These are phyloP conservation scores for Axis porcinus DNA, from an alignment of 2,113 vertebrate genomes.

Conservation along the genomic window DNA sequence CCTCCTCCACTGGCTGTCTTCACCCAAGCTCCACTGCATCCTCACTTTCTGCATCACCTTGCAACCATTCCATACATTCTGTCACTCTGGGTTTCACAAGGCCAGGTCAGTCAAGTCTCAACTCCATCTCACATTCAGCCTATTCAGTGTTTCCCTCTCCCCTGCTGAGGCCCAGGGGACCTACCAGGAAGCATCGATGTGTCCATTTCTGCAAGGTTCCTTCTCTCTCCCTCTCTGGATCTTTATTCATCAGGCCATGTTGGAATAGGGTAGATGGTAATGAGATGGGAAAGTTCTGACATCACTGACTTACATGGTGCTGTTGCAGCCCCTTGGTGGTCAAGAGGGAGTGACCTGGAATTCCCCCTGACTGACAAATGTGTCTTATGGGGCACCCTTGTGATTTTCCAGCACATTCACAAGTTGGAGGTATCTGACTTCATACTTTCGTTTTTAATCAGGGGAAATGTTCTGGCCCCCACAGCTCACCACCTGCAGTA, in stretches of 20 bases:
- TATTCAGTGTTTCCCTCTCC: background rate
- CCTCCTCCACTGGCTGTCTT: background rate
- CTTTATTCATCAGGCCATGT: background rate
- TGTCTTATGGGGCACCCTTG: background rate
- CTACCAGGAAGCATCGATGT: rapidly evolving
- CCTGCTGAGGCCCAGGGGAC: background rate
- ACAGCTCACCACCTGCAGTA: background rate
- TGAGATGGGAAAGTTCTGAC: background rate
- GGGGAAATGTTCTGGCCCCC: background rate
- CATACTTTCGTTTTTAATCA: background rate
- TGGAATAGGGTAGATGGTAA: background rate
- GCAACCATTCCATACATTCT: background rate
- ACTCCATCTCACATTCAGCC: background rate
- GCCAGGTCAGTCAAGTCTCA: background rate
- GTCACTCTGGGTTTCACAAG: background rate
- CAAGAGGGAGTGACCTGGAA: background rate
- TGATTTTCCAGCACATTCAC: background rate
- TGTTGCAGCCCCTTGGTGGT: rapidly evolving
- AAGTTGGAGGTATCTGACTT: background rate
- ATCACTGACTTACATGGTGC: background rate
- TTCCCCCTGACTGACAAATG: background rate
- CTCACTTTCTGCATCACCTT: background rate
- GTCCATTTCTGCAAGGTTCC: background rate
- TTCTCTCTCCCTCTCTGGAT: background rate
- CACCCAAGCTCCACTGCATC: background rate